Base-by-base conservation (phyloP, 2,888 invertebrate genomes). In the Operophtera brumata region DNA sequence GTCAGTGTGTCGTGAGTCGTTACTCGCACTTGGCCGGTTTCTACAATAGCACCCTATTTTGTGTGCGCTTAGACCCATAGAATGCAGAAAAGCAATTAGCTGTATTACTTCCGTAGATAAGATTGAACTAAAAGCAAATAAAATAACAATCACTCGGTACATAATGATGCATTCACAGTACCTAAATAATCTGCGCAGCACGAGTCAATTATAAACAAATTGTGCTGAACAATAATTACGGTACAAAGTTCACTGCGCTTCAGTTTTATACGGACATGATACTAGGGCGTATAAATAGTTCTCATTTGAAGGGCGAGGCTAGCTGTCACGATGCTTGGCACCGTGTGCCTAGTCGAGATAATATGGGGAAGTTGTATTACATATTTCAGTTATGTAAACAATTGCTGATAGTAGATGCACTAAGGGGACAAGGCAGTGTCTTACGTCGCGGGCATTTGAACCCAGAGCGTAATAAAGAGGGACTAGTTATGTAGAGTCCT, bases 211-310 rank as follows among this genome's bases (percentile, higher is more conserved):
- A 72, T 64, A 68, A 61, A 65, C 67, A 54, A 69, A 74, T 59
- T 57, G 54, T 73, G 70, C 68, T 75, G 62, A 63, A 66, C 66
- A 70, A 69, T 70, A 70, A 69, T 73, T 69, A 64, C 66, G 67
- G 86, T 83, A 78, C 86, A 84, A 86, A 86, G 86, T 84, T 79
- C 84, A 66, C 54, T 67, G 67, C 64, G 70, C 69, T 75, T 67
- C 66, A 65, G 67, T 55, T 49, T 56, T 55, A 59, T 76, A 71
- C 77, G 74, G 73, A 73, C 70, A 68, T 66, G 72, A 79, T 77
- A 51, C 42, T 45, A 78, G 69, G 71, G 64, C 65, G 65, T 82
- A 85, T 84, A 80, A 84, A 84, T 87, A 86, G 84, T 78, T 57
- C 62, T 61, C 64, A 70, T 71, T 65, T 67, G 85, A 86, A 86